Percentiles rank a stretch among this genome's conserved stretches.
phyloP scores from a whole-genome alignment of 1,140 invertebrate species.

The Macrosteles quadrilineatus region DNA sequence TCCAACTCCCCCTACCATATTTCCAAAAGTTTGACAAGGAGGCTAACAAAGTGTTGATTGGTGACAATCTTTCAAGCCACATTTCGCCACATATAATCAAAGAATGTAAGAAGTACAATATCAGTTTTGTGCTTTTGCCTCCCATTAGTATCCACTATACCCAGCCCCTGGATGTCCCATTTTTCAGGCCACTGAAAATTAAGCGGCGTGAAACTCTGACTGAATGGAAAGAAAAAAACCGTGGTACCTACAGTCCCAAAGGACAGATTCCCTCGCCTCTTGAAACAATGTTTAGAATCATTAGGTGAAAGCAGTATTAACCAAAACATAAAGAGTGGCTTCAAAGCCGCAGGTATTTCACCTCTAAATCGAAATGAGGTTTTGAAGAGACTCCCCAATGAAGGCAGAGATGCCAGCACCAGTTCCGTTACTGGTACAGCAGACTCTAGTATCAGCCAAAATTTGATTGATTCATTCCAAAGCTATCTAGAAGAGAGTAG shows the following conservation, averaged over 20 bases:
- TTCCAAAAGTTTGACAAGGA: conserved; percentile 36
- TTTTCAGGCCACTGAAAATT: conserved; percentile 48
- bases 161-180: conserved; percentile 51
- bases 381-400: conserved; percentile 31
- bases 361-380: conserved; percentile 42
- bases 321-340: conserved; percentile 41
- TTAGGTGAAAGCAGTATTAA: conserved; percentile 28
- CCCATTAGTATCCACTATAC: conserved; percentile 50
- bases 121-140: conserved; percentile 49
- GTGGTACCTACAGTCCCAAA: conserved; percentile 32
- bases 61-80: conserved; percentile 50
- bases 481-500: conserved; percentile 6
- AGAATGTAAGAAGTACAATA: conserved; percentile 46
- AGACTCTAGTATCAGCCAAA: conserved; percentile 12
- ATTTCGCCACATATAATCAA: conserved; percentile 46
- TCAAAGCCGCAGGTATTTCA: conserved; percentile 42
- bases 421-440: not conserved
- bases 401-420: not conserved
- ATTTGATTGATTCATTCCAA: conserved; percentile 19
- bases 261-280: conserved; percentile 36
- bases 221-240: conserved; percentile 41
- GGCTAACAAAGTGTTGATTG: conserved; percentile 44
- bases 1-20: too few relatives aligned
- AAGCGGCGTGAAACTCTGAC: conserved; percentile 48
- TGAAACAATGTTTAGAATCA: conserved; percentile 35